Conservation (phyloP, 2,888 invertebrate genomes). For the Pterostichus niger region DNA sequence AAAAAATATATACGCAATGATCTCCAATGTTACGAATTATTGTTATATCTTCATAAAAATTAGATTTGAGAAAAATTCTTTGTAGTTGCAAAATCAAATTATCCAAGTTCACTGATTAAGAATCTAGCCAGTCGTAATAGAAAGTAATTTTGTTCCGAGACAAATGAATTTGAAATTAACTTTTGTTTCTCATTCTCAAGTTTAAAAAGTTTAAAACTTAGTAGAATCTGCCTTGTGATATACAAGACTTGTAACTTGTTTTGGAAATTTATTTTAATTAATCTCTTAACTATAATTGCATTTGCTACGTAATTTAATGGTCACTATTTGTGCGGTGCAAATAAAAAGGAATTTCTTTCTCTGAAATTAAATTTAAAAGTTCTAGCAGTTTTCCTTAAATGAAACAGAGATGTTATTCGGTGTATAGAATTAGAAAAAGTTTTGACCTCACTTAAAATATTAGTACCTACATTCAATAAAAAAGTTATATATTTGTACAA, state of each 20-base stretch:
- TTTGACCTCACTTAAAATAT: too few species aligned
- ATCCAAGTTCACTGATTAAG: slow-evolving; percentile 25
- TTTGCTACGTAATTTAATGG: slow-evolving; percentile 55
- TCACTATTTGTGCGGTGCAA: slow-evolving; percentile 50
- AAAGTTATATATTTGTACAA: too few species aligned
- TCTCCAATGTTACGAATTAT: too few species aligned
- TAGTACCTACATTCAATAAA: too few species aligned
- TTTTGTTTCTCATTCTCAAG: slow-evolving; percentile 44
- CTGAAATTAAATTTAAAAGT: slow-evolving; percentile 45
- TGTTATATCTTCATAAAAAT: too few species aligned
- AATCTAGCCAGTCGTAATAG: slow-evolving; percentile 7
- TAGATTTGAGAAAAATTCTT: too few species aligned
- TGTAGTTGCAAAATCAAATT: slow-evolving; percentile 3
- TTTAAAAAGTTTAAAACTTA: slow-evolving; percentile 23
- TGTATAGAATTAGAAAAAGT: too few species aligned
- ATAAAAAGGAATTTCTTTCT: slow-evolving; percentile 36
- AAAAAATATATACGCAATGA: too few species aligned
- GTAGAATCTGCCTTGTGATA: slow-evolving; percentile 27
- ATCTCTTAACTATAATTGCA: slow-evolving; percentile 64
- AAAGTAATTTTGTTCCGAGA: slow-evolving; percentile 27
- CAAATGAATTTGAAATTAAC: slow-evolving; percentile 50
- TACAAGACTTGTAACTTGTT: slow-evolving; percentile 59
- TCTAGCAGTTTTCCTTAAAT: slow-evolving; percentile 12
- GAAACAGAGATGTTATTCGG: background rate
- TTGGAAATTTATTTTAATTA: slow-evolving; percentile 63